Evolutionary conservation across 2,888 invertebrate genomes (phyloP).

Genomic region (Apodemia duryi): DNA sequence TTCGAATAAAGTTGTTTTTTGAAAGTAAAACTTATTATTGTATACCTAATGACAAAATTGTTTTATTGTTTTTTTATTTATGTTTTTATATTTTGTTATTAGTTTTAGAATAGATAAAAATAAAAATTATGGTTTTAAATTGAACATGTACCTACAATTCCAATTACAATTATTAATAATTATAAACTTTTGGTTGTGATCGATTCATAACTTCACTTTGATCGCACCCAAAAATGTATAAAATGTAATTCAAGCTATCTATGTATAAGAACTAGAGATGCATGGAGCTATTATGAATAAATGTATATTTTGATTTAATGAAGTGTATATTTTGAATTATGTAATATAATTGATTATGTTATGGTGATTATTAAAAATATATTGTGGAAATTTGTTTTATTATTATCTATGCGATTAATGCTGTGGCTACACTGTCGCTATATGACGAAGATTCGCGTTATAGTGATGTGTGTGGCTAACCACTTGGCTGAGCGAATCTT

Average conservation of each 20-base stretch:
- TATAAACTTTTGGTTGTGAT: slow-evolving; percentile 66
- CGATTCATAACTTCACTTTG: slow-evolving; percentile 54
- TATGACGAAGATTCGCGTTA: no score
- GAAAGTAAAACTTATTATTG: no score
- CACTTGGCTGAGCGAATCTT: no score
- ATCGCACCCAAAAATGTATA: slow-evolving; percentile 61
- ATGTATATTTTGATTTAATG: slow-evolving; percentile 5
- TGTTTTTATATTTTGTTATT: no score
- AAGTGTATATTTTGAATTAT: slow-evolving; percentile 11
- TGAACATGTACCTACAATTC: not conserved
- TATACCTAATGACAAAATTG: no score
- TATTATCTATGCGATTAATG: not conserved
- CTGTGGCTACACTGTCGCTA: no score
- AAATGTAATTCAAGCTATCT: slow-evolving; percentile 33
- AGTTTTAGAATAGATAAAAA: not conserved
- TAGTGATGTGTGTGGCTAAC: no score
- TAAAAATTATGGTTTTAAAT: not conserved
- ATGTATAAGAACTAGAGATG: not conserved
- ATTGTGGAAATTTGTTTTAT: not conserved
- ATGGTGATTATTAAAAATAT: slow-evolving; percentile 13
- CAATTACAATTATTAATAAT: not conserved
- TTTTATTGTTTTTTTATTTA: no score
- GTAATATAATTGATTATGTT: slow-evolving; percentile 5
- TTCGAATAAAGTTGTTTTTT: no score
- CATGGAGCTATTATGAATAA: slow-evolving; percentile 1